These are phyloP conservation scores for Lamprotornis superbus DNA, from an alignment of 2,113 vertebrate genomes.

Conservation along the genomic window DNA sequence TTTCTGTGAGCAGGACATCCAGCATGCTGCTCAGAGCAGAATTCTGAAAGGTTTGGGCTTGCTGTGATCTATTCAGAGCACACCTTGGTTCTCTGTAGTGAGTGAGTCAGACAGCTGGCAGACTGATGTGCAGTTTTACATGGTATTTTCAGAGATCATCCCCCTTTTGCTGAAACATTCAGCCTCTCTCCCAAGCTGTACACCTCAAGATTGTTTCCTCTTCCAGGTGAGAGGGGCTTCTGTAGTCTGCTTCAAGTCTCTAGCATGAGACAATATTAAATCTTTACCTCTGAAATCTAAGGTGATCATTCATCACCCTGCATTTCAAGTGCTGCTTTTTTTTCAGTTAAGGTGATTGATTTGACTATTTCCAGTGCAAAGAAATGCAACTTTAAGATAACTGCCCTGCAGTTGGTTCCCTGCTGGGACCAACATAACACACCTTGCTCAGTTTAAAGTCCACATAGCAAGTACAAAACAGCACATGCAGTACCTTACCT, in stretches of 20 bases:
- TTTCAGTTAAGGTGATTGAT: background rate
- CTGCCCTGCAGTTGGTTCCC: background rate
- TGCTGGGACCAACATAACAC: background rate
- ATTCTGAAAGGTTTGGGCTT: background rate
- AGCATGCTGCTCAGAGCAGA: background rate
- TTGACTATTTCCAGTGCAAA: background rate
- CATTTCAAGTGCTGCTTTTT: background rate
- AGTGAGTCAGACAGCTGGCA: background rate
- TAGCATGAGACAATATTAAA: rapidly evolving
- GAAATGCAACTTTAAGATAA: background rate
- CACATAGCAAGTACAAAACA: rapidly evolving
- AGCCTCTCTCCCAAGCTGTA: background rate
- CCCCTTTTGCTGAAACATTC: background rate
- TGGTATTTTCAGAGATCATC: background rate
- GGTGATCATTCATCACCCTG: background rate
- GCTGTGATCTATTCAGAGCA: background rate
- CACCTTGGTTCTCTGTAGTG: rapidly evolving
- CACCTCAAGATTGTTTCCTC: background rate
- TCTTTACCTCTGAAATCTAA: background rate
- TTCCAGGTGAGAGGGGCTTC: background rate
- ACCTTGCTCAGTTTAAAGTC: background rate
- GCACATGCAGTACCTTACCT: constrained; percentile 72
- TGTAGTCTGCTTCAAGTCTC: background rate
- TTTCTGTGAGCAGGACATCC: background rate
- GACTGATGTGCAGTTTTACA: background rate